Conservation (phyloP, 2,113 vertebrate species). For the Merops nubicus region DNA sequence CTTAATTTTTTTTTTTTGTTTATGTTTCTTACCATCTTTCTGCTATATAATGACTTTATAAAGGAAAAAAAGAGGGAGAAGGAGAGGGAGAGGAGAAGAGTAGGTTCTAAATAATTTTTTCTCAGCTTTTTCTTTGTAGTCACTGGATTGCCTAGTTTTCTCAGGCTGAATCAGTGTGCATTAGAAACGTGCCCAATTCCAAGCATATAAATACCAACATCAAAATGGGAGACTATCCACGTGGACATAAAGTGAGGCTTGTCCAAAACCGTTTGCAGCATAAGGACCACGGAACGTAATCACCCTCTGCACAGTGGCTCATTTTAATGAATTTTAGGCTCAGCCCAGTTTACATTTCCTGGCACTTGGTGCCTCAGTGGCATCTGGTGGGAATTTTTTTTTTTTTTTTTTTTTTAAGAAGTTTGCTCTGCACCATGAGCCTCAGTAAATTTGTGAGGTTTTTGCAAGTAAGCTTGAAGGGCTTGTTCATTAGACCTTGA, state of each 20-base stretch:
- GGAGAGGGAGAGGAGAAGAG: no score
- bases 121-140: background rate
- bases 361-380: background rate
- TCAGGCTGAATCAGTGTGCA: background rate
- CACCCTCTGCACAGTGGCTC: background rate
- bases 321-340: background rate
- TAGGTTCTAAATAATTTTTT: background rate
- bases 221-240: background rate
- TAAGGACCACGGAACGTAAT: background rate
- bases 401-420: background rate
- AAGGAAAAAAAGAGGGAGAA: no score
- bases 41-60: background rate
- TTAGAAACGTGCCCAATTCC: background rate
- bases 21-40: background rate
- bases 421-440: background rate
- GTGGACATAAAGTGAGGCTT: background rate
- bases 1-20: background rate
- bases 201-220: background rate
- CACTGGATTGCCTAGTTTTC: background rate
- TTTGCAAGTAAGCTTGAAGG: slow-evolving; percentile 29
- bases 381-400: background rate
- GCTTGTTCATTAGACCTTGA: slow-evolving; percentile 26
- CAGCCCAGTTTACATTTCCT: background rate
- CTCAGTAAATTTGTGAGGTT: background rate
- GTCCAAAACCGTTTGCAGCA: background rate